Base-by-base conservation (phyloP, 2,888 invertebrate genomes). In the Apamea monoglypha region DNA sequence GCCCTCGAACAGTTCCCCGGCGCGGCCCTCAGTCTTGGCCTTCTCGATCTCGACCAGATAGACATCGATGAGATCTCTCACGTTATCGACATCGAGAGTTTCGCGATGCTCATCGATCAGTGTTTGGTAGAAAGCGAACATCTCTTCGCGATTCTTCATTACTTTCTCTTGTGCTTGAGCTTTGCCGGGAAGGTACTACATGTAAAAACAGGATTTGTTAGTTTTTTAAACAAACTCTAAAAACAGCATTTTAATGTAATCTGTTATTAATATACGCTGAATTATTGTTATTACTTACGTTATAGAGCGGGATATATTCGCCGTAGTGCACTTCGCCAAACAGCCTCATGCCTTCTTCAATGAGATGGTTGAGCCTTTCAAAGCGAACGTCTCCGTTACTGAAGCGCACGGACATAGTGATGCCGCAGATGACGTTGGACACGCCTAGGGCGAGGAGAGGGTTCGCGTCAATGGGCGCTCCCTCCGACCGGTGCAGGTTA, bases 341-440 rank as follows among this genome's bases (percentile, higher is more conserved):
- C 0, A 99, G 97, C 78, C 98, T 97, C 97, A 99, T 99, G 53
- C 99, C 99, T 95, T 99, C 99, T 91, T 99, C 99, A 91, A 99
- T 98, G n/a, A 99, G 97, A 86, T 97, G 96, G 97, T 98, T 98
- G 91, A 99, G 98, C 78, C 98, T 97, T 74, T 97, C 97, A 95
- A 99, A 99, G 75, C 98, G 97, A 10, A 96, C 95, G 93, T 99
- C 99, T 74, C 98, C 98, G 87, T 98, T 97, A 78, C 98, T 97
- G 95, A 99, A 99, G 66, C 98, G 97, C 8, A 98, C 98, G 56
- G 98, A 98, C 99, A 99, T 99, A 91, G 99, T 97, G 89, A 99
- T 98, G 85, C 98, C 98, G 94, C 99, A 99, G 88, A 99, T 99
- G 8, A 99, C 99, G 95, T 99, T 99, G 92, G 98, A 98, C 87